These are phyloP conservation scores for Panulirus ornatus DNA, from an alignment of 1,140 invertebrate species.

Conservation along the genomic window DNA sequence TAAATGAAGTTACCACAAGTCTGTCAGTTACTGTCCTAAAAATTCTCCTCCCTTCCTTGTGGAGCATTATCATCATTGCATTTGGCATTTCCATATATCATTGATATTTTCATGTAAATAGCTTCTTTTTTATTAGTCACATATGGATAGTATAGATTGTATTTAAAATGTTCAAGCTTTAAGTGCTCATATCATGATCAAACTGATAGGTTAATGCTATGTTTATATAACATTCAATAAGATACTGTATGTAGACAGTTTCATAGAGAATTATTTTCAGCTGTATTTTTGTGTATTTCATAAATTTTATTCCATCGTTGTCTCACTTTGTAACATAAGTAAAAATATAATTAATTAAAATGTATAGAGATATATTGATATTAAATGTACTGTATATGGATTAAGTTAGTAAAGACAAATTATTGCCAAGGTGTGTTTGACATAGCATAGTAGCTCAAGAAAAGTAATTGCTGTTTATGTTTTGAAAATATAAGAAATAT, in stretches of 20 bases:
- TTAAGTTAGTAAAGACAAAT: conserved; percentile 6
- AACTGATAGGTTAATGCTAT: conserved; percentile 28
- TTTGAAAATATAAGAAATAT: no score
- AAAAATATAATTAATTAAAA: not conserved
- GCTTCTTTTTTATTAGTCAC: not conserved
- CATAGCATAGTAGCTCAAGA: not conserved
- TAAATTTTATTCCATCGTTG: conserved; percentile 14
- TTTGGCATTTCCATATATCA: not conserved
- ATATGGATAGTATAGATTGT: not conserved
- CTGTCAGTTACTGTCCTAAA: not conserved
- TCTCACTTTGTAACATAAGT: conserved; percentile 26
- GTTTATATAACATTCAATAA: conserved; percentile 3
- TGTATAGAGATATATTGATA: conserved; percentile 44
- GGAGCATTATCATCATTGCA: not conserved
- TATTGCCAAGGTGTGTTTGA: no score
- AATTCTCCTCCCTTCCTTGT: not conserved
- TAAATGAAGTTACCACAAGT: not conserved
- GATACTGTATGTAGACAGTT: conserved; percentile 15
- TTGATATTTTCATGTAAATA: not conserved
- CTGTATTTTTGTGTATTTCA: conserved; percentile 42
- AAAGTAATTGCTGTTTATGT: no score
- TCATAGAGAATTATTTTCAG: conserved; percentile 41
- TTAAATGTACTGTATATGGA: conserved; percentile 30
- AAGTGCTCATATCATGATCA: conserved; percentile 39
- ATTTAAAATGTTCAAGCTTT: not conserved